Evolutionary conservation across 2,888 invertebrate species (phyloP).

Genomic region (Cryptocheilus praepositus): DNA sequence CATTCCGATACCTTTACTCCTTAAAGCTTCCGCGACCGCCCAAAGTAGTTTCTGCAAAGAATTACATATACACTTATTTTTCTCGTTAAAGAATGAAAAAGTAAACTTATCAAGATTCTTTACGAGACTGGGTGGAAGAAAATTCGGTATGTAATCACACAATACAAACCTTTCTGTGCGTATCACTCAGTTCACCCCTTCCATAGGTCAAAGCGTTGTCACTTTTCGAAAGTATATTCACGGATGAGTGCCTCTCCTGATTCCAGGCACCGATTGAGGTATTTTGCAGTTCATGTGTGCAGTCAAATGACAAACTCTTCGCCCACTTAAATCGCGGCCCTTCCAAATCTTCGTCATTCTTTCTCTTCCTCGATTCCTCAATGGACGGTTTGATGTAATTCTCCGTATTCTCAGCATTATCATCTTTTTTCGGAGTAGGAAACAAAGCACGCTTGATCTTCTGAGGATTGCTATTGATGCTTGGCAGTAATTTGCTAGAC

Average conservation of each 20-base stretch:
- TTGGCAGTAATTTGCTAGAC: conserved; percentile 66
- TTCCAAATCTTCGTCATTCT: conserved; percentile 68
- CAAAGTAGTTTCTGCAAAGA: conserved; percentile 83
- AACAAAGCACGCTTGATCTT: conserved; percentile 83
- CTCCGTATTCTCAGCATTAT: conserved; percentile 35
- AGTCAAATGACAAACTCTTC: conserved; percentile 79
- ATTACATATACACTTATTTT: conserved; percentile 6
- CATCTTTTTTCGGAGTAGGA: conserved; percentile 76
- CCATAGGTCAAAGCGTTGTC: conserved; percentile 50
- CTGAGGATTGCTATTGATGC: conserved; percentile 74
- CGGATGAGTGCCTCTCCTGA: conserved; percentile 60
- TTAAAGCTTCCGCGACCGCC: conserved; percentile 87
- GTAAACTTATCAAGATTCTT: no score
- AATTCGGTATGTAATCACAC: no score
- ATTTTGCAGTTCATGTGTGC: conserved; percentile 57
- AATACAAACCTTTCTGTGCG: conserved; percentile 79
- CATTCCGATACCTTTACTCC: conserved; percentile 82
- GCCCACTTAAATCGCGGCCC: conserved; percentile 66
- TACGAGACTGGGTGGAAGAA: background rate
- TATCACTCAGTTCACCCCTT: conserved; percentile 78
- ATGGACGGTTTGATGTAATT: conserved; percentile 22
- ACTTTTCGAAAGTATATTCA: conserved; percentile 52
- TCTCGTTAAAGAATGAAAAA: no score
- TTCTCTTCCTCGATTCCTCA: conserved; percentile 66
- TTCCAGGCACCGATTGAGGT: conserved; percentile 53